A percentile compares a stretch with the other conserved stretches of the same genome.
Evolutionary conservation across 2,797 vertebrate genomes (phyloP).

Genomic region (Tenualosa ilisha): DNA sequence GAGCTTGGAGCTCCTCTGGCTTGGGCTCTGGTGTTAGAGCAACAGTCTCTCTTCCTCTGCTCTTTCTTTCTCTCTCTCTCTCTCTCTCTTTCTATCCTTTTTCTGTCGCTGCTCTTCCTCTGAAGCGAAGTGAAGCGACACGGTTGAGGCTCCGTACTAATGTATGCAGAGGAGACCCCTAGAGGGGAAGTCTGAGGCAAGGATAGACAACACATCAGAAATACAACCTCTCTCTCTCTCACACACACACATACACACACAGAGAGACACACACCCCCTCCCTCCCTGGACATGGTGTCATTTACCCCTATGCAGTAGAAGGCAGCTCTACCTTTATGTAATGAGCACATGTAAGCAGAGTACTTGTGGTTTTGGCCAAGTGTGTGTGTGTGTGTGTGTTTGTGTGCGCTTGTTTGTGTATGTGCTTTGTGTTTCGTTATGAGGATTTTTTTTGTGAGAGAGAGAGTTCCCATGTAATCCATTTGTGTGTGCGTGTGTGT

Average conservation of each 20-base stretch:
- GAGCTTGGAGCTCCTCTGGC: not conserved
- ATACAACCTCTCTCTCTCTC: too few species aligned
- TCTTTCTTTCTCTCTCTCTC: not conserved
- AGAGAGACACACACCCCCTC: not conserved
- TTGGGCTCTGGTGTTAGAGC: not conserved
- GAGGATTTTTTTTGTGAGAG: too few species aligned
- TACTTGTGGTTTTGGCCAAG: not conserved
- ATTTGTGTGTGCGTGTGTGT: not conserved
- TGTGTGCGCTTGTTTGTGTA: not conserved
- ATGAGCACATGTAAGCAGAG: not conserved
- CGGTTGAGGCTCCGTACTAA: slow-evolving; percentile 46
- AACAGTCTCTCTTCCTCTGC: not conserved
- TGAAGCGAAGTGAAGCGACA: slow-evolving; percentile 45
- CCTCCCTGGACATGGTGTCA: too few species aligned
- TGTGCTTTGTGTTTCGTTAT: not conserved
- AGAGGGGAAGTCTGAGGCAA: not conserved
- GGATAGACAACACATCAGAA: not conserved
- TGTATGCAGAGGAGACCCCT: slow-evolving; percentile 6
- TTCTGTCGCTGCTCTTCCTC: slow-evolving; percentile 1
- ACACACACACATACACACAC: not conserved
- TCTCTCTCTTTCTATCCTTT: not conserved
- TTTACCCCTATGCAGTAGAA: not conserved
- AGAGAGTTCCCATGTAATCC: not conserved
- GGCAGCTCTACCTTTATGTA: not conserved
- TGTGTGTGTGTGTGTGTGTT: not conserved